These are phyloP conservation scores for Pipra filicauda DNA, from an alignment of 2,113 vertebrate species.

Conservation along the genomic window DNA sequence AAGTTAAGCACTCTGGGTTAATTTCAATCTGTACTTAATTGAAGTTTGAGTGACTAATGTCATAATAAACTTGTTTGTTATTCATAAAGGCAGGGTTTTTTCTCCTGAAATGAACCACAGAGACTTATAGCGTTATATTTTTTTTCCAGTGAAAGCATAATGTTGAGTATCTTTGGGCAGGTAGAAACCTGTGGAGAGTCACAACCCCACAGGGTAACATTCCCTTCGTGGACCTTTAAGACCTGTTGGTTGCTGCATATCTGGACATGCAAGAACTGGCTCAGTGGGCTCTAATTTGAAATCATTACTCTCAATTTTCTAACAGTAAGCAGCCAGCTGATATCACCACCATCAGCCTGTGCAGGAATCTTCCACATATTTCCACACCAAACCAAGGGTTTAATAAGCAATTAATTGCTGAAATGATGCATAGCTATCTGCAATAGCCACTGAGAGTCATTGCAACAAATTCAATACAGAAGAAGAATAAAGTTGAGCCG, in stretches of 20 bases:
- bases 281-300: background rate
- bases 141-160: background rate
- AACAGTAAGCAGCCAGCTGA: background rate
- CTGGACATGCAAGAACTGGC: background rate
- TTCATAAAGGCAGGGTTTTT: background rate
- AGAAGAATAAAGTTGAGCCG: background rate
- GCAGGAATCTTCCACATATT: background rate
- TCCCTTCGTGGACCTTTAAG: background rate
- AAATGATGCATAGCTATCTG: conserved; percentile 39
- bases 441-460: background rate
- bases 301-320: background rate
- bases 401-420: conserved; percentile 51
- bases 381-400: background rate
- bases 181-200: background rate
- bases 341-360: background rate
- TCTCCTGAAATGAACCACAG: background rate
- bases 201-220: background rate
- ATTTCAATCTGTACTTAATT: background rate
- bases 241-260: background rate
- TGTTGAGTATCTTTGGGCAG: background rate
- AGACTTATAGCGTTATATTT: background rate
- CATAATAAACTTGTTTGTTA: background rate
- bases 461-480: background rate
- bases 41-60: background rate
- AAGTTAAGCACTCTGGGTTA: background rate